A percentile compares a stretch with the other conserved stretches of the same genome.
Conservation (phyloP, 2,113 vertebrate species). For the Danionella cerebrum region DNA sequence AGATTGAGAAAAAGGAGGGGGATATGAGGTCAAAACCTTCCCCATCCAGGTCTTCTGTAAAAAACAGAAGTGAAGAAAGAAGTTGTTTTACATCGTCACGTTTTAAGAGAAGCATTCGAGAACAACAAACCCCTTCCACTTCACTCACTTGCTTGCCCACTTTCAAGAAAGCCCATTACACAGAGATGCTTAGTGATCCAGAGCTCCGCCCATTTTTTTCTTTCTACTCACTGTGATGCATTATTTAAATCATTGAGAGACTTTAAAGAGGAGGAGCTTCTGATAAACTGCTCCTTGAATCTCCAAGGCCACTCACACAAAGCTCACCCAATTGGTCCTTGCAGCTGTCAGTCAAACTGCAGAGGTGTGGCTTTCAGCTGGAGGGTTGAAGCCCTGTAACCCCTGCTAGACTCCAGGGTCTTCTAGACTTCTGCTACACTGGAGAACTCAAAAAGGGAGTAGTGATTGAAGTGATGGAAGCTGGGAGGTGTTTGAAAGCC, state of each 20-base stretch:
- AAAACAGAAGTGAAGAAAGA: not conserved
- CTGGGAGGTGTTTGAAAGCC: constrained; percentile 51
- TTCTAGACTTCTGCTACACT: constrained; percentile 64
- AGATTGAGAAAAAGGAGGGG: not conserved
- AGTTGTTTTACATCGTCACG: not conserved
- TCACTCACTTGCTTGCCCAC: not conserved
- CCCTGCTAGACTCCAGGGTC: constrained; percentile 46
- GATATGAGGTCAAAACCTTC: not conserved
- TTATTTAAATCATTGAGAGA: constrained; percentile 48
- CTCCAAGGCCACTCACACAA: constrained; percentile 29
- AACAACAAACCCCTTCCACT: not conserved
- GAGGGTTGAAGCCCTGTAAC: not conserved
- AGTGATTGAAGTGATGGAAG: constrained; percentile 29
- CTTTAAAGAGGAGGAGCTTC: constrained; percentile 45
- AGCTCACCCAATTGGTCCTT: constrained; percentile 49
- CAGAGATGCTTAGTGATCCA: not conserved
- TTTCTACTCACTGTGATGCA: constrained; percentile 34
- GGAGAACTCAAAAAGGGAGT: constrained; percentile 43
- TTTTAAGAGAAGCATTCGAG: not conserved
- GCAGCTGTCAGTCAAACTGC: constrained; percentile 54
- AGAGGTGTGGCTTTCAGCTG: constrained; percentile 24
- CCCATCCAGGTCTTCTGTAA: not conserved
- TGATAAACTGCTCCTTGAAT: constrained; percentile 51
- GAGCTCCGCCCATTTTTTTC: not conserved
- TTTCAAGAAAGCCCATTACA: not conserved